Conservation (phyloP, 2,113 vertebrate species). For the Chionomys nivalis region DNA sequence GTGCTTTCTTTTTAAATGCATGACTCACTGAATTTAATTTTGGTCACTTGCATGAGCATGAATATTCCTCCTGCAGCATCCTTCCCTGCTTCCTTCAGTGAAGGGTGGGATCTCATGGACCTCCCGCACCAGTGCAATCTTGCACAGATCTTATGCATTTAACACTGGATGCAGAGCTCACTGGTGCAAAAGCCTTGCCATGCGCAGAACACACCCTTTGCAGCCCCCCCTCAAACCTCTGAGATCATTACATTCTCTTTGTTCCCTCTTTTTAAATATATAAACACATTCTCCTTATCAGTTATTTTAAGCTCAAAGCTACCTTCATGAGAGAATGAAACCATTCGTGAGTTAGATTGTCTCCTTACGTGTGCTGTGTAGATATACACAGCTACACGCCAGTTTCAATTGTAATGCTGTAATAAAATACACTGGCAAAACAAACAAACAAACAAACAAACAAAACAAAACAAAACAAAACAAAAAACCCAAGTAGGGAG, state of each 20-base stretch:
- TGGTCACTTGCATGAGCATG: not conserved
- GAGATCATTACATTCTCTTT: too few relatives aligned
- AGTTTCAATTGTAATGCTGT: not conserved
- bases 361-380: not conserved
- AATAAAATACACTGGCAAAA: not conserved
- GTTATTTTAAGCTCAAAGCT: not conserved
- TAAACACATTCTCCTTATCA: not conserved
- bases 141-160: not conserved
- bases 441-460: too few relatives aligned
- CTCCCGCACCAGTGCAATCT: not conserved
- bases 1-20: not conserved
- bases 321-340: not conserved
- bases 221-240: not conserved
- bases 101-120: not conserved
- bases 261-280: not conserved
- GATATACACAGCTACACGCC: not conserved
- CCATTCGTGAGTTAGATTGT: not conserved
- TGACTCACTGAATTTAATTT: not conserved
- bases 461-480: too few relatives aligned
- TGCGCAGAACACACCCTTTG: not conserved
- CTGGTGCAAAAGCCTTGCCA: not conserved
- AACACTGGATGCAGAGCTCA: not conserved
- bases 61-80: not conserved
- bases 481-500: not conserved
- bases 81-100: not conserved